Percentiles rank a stretch among this genome's conserved stretches.
Conservation (phyloP, 2,113 vertebrate species). For the Varanus komodoensis region DNA sequence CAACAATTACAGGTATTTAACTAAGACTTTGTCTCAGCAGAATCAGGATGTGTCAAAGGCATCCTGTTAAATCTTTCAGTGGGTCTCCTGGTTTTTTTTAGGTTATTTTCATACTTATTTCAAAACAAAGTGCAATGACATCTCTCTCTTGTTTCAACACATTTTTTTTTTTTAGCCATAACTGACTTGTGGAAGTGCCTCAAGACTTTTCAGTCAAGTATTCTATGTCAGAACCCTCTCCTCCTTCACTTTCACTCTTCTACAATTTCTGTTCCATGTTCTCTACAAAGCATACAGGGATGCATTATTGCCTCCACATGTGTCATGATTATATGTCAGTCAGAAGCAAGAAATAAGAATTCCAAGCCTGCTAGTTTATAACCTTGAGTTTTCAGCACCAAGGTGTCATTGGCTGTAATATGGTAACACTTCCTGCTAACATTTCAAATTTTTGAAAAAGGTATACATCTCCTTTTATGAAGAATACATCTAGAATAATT, state of each 20-base stretch:
- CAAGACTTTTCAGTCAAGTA: background rate
- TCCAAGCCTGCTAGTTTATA: background rate
- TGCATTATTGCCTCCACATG: background rate
- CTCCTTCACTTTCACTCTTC: background rate
- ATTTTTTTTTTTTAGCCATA: background rate
- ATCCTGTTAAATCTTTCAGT: background rate
- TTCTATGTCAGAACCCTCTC: background rate
- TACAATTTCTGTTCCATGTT: background rate
- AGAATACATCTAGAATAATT: background rate
- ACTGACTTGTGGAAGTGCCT: background rate
- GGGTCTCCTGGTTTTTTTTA: background rate
- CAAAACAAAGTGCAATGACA: background rate
- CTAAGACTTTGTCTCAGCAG: background rate
- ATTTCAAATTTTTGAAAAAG: background rate
- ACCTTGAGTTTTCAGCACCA: background rate
- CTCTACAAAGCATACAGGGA: background rate
- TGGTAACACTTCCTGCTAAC: background rate
- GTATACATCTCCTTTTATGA: constrained; percentile 50
- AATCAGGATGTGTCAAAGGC: background rate
- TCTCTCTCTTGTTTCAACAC: background rate
- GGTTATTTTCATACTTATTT: background rate
- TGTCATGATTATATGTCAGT: background rate
- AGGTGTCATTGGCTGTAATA: background rate
- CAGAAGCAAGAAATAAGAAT: background rate
- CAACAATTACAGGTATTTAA: background rate